A percentile compares a stretch with the other conserved stretches of the same genome.
Evolutionary conservation across 2,113 vertebrate species (phyloP).

Genomic region (Eulemur rufifrons): DNA sequence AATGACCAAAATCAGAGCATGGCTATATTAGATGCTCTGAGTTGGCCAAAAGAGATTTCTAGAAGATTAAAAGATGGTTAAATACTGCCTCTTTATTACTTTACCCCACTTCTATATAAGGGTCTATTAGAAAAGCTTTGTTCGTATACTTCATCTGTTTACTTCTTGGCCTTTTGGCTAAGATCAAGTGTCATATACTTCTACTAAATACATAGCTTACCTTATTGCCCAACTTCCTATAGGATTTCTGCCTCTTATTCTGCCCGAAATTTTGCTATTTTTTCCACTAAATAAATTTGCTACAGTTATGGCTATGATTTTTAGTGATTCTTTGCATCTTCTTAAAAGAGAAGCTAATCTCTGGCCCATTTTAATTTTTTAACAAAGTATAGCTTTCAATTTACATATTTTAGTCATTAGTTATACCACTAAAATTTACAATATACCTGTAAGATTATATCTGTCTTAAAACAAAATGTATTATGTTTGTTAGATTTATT

Average conservation of each 20-base stretch:
- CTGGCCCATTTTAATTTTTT: neutral
- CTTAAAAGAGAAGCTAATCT: neutral
- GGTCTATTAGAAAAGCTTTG: neutral
- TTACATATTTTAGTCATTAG: conserved; percentile 6
- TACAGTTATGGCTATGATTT: neutral
- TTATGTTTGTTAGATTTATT: neutral
- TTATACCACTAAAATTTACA: conserved; percentile 21
- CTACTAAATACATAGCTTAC: neutral
- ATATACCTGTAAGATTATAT: neutral
- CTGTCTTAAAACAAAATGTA: neutral
- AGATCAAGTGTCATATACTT: neutral
- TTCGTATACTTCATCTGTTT: neutral
- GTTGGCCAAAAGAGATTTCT: neutral
- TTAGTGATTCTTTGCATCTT: neutral
- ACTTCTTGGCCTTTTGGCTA: too few relatives aligned
- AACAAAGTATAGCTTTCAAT: neutral
- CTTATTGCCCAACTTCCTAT: neutral
- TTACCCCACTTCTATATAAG: neutral
- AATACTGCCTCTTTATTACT: neutral
- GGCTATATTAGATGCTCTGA: neutral
- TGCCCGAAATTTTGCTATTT: neutral
- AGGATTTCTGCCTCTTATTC: neutral
- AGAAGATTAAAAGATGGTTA: neutral
- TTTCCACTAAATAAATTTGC: neutral
- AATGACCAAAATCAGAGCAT: neutral